phyloP scores from a whole-genome alignment of 2,113 vertebrate species.

The Anseranas semipalmata region DNA sequence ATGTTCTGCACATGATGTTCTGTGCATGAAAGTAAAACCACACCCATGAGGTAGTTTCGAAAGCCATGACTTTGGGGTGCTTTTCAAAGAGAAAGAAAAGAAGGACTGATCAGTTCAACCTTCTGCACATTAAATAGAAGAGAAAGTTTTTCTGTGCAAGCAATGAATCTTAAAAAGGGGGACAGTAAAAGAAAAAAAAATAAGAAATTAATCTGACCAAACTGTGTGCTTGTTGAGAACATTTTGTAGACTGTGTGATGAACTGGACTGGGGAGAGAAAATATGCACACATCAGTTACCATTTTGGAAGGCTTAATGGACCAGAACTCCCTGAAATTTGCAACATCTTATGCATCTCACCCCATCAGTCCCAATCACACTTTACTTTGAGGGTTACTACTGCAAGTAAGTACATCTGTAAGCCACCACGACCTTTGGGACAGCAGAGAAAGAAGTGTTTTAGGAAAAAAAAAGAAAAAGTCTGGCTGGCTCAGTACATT shows the following conservation, averaged over 20 bases:
- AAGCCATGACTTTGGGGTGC: background rate
- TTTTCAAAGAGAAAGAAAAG: background rate
- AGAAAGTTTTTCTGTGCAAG: background rate
- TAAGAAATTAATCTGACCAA: background rate
- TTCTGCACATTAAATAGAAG: background rate
- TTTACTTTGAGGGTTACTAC: background rate
- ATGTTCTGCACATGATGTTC: fast-evolving
- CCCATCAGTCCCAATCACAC: background rate
- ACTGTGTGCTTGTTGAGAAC: background rate
- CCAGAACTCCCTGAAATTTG: background rate
- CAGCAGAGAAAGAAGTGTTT: background rate
- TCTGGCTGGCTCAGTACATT: background rate
- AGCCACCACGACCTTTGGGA: background rate
- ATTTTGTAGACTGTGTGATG: background rate
- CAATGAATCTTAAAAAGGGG: background rate
- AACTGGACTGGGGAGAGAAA: background rate
- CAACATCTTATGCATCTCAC: background rate
- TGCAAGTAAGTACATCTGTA: background rate
- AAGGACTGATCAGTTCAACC: fast-evolving
- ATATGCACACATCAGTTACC: background rate
- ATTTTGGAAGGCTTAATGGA: background rate
- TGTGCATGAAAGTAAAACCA: background rate
- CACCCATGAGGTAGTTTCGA: background rate
- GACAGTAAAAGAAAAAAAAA: background rate
- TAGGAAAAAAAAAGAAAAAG: background rate